Base-by-base conservation (phyloP, 2,797 vertebrate genomes). In the Micropoecilia bifurca region DNA sequence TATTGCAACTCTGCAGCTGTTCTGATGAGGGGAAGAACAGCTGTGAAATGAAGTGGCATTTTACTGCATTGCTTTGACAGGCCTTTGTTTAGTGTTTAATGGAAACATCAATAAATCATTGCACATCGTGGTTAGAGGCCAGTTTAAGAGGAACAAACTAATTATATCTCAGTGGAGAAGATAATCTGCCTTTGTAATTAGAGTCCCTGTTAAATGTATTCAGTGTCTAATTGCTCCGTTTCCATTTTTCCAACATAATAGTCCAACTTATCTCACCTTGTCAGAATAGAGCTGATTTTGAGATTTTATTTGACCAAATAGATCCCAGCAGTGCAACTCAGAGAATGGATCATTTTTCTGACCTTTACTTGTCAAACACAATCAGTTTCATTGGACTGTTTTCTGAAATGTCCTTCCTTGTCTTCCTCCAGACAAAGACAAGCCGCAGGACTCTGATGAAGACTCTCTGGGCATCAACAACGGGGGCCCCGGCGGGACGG, bases 381-480 rank as follows among this genome's bases (percentile, higher is more conserved):
- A 33, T 9, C 22, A 12, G 5, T 74, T 0, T 63, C 45, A 71
- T 6, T 45, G 41, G 25, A 14, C 25, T 16, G 68, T 45, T 71
- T 45, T 45, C 43, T 71, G 6, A 71, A 46, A 39, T 48, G 1
- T 66, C 14, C 73, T 10, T 0, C 0, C 41, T 66, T 63, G 63
- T 28, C 68, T 8, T 72, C 6, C 75, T 59, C 6, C 88, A 96
- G 96, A 96, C 90, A 96, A 96, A 92, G 95, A 96, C 82, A 96
- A 96, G 85, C 94, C 94, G 3, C 33, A 86, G 86, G 96, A 96
- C 81, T 95, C 95, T 0, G 95, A 96, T 1, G 95, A 96, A 28
- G 95, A 96, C 80, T 95, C 90, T 6, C 39, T 76, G 83, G 88
- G 68, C 3, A 90, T 80, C 76, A 81, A 75, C 0, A 59, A 30